Evolutionary conservation across 2,888 invertebrate genomes (phyloP).

Genomic region (Operophtera brumata): DNA sequence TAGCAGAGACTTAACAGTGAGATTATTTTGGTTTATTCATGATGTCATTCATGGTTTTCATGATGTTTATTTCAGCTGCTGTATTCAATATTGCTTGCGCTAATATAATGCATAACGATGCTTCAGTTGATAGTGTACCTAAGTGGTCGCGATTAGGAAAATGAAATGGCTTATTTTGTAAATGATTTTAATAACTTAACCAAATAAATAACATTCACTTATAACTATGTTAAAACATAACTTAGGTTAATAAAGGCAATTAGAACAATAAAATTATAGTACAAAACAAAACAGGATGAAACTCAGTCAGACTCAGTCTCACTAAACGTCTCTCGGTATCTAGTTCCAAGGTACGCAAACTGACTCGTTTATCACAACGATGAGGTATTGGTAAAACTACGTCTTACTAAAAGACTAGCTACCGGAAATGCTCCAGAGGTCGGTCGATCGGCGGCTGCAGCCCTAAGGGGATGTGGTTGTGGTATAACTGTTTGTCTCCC

Average conservation of each 20-base stretch:
- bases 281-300: conserved; percentile 11
- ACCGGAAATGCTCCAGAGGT: conserved; percentile 71
- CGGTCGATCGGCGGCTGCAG: conserved; percentile 71
- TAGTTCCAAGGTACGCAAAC: conserved; percentile 1
- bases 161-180: conserved; percentile 19
- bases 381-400: conserved; percentile 30
- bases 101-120: no score
- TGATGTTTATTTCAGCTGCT: no score
- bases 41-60: no score
- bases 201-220: conserved; percentile 38
- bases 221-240: conserved; percentile 46
- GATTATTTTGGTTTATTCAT: no score
- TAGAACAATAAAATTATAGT: conserved; percentile 31
- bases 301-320: conserved; percentile 5
- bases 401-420: conserved; percentile 29
- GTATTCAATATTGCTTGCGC: no score
- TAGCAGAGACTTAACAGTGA: no score
- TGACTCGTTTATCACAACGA: conserved; percentile 41
- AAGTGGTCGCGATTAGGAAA: background rate
- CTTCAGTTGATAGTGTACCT: conserved; percentile 2
- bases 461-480: conserved; percentile 71
- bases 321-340: background rate
- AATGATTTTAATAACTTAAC: conserved; percentile 50
- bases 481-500: conserved; percentile 50
- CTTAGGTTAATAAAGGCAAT: conserved; percentile 50